Evolutionary conservation across 2,113 vertebrate species (phyloP), one percentile per base, ranked within the genome.

Genomic region (Pedetes capensis): DNA sequence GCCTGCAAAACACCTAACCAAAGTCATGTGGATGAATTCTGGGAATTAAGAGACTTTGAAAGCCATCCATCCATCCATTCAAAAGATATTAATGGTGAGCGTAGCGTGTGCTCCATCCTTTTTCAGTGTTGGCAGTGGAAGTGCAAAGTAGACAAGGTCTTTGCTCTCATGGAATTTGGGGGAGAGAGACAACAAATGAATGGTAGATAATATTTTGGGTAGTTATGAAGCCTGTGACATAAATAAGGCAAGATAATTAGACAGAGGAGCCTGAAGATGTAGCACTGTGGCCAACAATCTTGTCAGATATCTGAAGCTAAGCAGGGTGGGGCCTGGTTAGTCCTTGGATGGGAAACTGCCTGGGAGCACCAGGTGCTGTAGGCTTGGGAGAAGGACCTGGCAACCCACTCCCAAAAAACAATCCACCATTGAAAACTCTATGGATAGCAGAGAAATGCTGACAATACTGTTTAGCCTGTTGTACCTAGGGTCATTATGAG

Each of bases 21-120:
- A 22, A 94, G 59, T 93, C 71, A 91, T 85, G 71, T 90, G 75
- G 76, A 29, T 96, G 78, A 90, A 78, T 86, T 89, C 8, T 34
- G 66, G 69, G 76, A 86, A 94, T 93, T 81, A 89, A 88, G 76
- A 84, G 72, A 88, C 85, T 94, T 89, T 49, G 81, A 87, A 95
- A 80, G 68, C 86, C 72, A 79, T 59, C 71, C 44, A 72, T 75
- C 55, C 81, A 89, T 85, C 85, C 85, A 71, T 87, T 90, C 64
- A 87, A 44, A 47, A 87, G 49, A 57, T 95, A 91, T 84, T 91
- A 94, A 49, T 53, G 71, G 59, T 59, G 39, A 94, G 34, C 51
- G 7, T 71, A 55, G 61, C 8, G 5, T 55, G 44, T 61, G 20
- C 63, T 34, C 32, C 2, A 14, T 80, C 69, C 64, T 89, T 87